phyloP scores from a whole-genome alignment of 2,113 vertebrate species.

The Dicrurus megarhynchus region DNA sequence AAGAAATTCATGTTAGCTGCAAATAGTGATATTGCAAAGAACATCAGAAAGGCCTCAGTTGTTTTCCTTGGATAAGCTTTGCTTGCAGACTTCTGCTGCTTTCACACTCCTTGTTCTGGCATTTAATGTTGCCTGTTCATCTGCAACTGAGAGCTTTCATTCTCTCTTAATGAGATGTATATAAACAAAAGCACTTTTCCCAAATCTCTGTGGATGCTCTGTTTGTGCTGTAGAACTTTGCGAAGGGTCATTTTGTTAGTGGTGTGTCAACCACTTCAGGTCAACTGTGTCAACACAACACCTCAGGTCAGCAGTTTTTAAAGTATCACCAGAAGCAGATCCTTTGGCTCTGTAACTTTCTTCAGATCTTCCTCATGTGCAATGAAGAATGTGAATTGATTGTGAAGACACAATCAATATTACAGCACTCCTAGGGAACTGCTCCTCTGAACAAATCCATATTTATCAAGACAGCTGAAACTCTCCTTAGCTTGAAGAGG shows the following conservation, averaged over 20 bases:
- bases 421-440: neutral
- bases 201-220: neutral
- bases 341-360: neutral
- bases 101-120: neutral
- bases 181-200: neutral
- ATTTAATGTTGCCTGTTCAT: neutral
- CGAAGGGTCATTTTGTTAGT: neutral
- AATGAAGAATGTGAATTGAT: too few species aligned
- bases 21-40: neutral
- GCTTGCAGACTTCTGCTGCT: neutral
- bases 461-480: neutral
- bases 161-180: neutral
- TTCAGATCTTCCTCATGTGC: neutral
- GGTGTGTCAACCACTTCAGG: neutral
- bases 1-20: neutral
- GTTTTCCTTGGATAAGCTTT: neutral
- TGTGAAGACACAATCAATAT: neutral
- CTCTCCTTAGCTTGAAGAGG: neutral
- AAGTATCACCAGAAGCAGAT: neutral
- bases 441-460: neutral
- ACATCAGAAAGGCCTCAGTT: neutral
- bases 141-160: neutral
- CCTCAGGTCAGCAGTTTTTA: neutral
- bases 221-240: neutral
- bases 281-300: neutral